These are phyloP conservation scores for Solea solea DNA, from an alignment of 2,113 vertebrate species.

Conservation along the genomic window DNA sequence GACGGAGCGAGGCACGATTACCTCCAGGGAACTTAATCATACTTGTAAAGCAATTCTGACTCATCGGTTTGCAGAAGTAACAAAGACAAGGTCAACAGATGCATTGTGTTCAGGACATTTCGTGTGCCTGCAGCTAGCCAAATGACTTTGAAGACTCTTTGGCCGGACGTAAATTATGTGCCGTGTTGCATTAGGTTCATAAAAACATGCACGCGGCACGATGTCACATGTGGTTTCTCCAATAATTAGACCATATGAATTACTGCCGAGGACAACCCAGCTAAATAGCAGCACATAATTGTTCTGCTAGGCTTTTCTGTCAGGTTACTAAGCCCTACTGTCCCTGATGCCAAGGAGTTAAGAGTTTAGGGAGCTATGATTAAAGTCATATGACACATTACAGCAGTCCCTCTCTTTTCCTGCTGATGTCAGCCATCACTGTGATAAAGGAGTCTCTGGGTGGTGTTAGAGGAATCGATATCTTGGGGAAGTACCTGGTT, in stretches of 20 bases:
- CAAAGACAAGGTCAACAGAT: slow-evolving; percentile 61
- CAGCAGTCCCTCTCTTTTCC: slow-evolving; percentile 44
- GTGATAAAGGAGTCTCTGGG: slow-evolving; percentile 44
- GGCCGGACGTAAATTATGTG: slow-evolving; percentile 39
- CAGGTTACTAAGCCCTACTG: slow-evolving; percentile 34
- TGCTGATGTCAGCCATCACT: slow-evolving; percentile 57
- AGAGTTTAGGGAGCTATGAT: slow-evolving; percentile 31
- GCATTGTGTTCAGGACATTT: slow-evolving; percentile 26
- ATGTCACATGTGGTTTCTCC: slow-evolving; percentile 27
- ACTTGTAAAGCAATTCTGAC: slow-evolving; percentile 49
- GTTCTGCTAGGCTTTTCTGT: slow-evolving; percentile 41
- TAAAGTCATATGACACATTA: slow-evolving; percentile 41
- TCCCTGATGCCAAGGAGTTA: slow-evolving; percentile 23
- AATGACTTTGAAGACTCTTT: slow-evolving; percentile 49
- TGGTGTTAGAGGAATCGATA: slow-evolving; percentile 60
- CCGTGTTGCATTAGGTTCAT: slow-evolving; percentile 48
- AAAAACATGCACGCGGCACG: slow-evolving; percentile 22
- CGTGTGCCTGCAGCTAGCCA: slow-evolving; percentile 25
- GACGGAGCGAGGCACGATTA: slow-evolving; percentile 37
- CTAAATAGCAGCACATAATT: slow-evolving; percentile 23
- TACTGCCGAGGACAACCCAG: slow-evolving; percentile 18
- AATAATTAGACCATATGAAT: slow-evolving; percentile 58
- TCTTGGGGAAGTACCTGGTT: slow-evolving; percentile 47
- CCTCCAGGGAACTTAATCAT: slow-evolving; percentile 47
- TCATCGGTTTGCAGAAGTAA: slow-evolving; percentile 57